Base-by-base conservation (phyloP, 2,797 vertebrate genomes). In the Coilia nasus region DNA sequence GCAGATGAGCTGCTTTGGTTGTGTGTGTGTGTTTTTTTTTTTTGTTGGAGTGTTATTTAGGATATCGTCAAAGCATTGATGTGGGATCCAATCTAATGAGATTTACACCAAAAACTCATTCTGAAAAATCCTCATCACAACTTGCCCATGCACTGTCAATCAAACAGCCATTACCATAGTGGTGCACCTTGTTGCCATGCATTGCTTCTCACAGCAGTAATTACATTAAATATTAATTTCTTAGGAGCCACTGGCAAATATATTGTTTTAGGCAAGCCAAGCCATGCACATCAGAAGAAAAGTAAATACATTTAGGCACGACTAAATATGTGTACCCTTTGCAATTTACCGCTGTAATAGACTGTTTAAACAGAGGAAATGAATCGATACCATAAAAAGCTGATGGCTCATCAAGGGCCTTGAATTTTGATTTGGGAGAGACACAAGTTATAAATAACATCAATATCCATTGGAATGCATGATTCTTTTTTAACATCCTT, bases 381-480 rank as follows among this genome's bases (percentile, higher is more conserved):
- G 19, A 88, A 92, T 93, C 91, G 1, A 91, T 92, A 89, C 85
- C 86, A 85, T 89, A 89, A 90, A 90, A 90, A 88, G 84, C 87
- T 84, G 84, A 82, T 86, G 83, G 87, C 81, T 88, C 81, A 85
- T 90, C 85, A 85, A 85, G 87, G 87, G 87, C 82, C 82, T 57
- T 62, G 87, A 89, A 87, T 90, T 92, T 90, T 90, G 87, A 92
- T 92, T 91, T 88, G 91, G 86, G 86, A 90, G 89, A 85, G 54
- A 82, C 86, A 71, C 57, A 88, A 91, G 92, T 92, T 87, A 91
- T 87, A 87, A 82, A 84, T 86, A 87, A 89, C 88, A 88, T 92
- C 92, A 89, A 91, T 92, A 93, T 60, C 87, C 87, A 93, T 93
- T 92, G 88, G 89, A 91, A 90, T 90, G 86, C 91, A 89, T 57